Percentiles rank a stretch among this genome's conserved stretches.
Evolutionary conservation across 1,140 invertebrate genomes (phyloP).

Genomic region (Hirudo medicinalis): DNA sequence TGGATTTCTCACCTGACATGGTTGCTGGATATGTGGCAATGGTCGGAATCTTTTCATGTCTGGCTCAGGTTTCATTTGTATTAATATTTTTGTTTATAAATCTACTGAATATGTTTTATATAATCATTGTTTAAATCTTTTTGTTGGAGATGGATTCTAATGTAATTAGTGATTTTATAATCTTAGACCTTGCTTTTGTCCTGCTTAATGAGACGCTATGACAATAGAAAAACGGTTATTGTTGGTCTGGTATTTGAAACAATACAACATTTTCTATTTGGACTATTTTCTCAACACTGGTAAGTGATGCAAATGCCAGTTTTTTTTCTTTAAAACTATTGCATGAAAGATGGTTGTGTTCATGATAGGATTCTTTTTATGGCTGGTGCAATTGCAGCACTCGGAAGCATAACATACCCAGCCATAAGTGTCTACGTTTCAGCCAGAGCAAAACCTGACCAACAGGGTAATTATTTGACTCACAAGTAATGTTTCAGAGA

Average conservation of each 20-base stretch:
- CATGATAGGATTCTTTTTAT: slow-evolving; percentile 89
- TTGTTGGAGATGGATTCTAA: not conserved
- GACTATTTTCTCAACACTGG: slow-evolving; percentile 73
- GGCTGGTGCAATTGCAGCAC: slow-evolving; percentile 81
- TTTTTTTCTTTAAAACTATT: not conserved
- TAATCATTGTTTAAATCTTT: not conserved
- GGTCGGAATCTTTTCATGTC: slow-evolving; percentile 86
- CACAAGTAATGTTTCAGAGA: no score
- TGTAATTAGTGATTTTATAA: not conserved
- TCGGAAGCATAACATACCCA: slow-evolving; percentile 84
- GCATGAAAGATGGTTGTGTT: no score
- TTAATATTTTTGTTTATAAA: not conserved
- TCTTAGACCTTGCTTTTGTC: slow-evolving; percentile 57
- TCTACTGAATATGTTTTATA: not conserved
- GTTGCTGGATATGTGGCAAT: slow-evolving; percentile 95
- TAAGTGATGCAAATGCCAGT: slow-evolving; percentile 38
- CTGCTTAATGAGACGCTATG: slow-evolving; percentile 74
- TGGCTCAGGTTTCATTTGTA: slow-evolving; percentile 56
- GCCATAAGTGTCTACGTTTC: slow-evolving; percentile 97
- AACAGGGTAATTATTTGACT: slow-evolving; percentile 57
- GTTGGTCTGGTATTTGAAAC: slow-evolving; percentile 89
- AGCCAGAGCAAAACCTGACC: slow-evolving; percentile 84
- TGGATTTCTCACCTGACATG: slow-evolving; percentile 85
- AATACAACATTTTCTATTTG: slow-evolving; percentile 91
- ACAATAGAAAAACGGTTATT: slow-evolving; percentile 93